Conservation (phyloP, 1,140 invertebrate genomes). For the Lepidostoma basale region DNA sequence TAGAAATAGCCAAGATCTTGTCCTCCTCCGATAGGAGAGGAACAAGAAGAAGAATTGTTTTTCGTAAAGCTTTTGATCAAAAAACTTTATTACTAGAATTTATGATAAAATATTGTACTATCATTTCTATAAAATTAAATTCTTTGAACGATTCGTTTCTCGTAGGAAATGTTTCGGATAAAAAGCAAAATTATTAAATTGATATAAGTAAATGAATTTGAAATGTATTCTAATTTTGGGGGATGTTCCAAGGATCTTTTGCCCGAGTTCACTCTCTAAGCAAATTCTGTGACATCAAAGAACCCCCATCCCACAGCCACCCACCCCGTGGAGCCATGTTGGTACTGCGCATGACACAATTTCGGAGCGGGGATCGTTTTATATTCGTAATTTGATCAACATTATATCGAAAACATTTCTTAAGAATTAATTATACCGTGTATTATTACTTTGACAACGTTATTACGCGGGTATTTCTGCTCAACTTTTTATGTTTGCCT, state of each 20-base stretch:
- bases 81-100: too few relatives aligned
- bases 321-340: background rate
- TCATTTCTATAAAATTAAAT: too few relatives aligned
- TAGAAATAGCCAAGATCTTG: too few relatives aligned
- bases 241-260: slow-evolving; percentile 21
- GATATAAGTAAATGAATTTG: slow-evolving; percentile 44
- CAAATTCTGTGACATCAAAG: slow-evolving; percentile 44
- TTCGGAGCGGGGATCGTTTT: slow-evolving; percentile 32
- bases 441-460: too few relatives aligned
- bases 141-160: background rate
- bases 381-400: slow-evolving; percentile 46
- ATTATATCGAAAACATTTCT: slow-evolving; percentile 46
- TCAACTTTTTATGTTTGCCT: too few relatives aligned
- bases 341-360: slow-evolving; percentile 10
- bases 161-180: background rate
- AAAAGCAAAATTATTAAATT: slow-evolving; percentile 36
- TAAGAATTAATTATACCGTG: slow-evolving; percentile 42
- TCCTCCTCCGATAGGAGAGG: too few relatives aligned
- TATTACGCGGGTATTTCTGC: too few relatives aligned
- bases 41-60: too few relatives aligned
- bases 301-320: background rate
- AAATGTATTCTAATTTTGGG: slow-evolving; percentile 42
- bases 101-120: too few relatives aligned
- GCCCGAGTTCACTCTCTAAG: slow-evolving; percentile 41
- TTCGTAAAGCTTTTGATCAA: too few relatives aligned